Evolutionary conservation across 1,140 invertebrate species (phyloP), one percentile per base, ranked within the genome.

Genomic region (roundworm (Caenorhabditis elegans)): DNA sequence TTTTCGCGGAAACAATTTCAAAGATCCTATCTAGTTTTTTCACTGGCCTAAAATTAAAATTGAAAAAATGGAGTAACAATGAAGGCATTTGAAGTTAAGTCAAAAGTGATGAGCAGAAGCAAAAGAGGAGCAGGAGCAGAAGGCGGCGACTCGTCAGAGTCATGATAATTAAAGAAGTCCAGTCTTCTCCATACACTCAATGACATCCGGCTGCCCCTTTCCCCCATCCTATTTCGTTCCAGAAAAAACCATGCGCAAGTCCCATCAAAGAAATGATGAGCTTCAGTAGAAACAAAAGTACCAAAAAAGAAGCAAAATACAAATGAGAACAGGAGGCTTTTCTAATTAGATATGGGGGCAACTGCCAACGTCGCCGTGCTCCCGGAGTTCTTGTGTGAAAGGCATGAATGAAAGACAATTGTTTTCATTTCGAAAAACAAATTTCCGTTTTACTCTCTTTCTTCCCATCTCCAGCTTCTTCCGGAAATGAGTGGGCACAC

Each of bases 121-220:
- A 24, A 24, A n/a, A 34, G 31, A 60, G 11, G 53, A 70, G 60
- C 11, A 70, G 60, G 22, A 70, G 60, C 0, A 39, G 60, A 70
- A 70, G 34, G 39, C 34, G 60, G 28, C 60, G 34, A 39, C 60
- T 70, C 60, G 60, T 70, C 60, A 70, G 60, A 39, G 60, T 70
- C 34, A 39, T 31, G 60, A 70, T 70, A 70, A 70, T 70, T 70
- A 70, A 70, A 70, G 60, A 70, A 70, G 31, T 70, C 60, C 60
- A 70, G 60, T 43, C 17, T 34, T 70, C 60, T 34, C 36, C 28
- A 39, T 26, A 24, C 60, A 39, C 34, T 39, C 60, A 34, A 39
- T 70, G 60, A 70, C 60, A 70, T 70, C 34, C 60, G 60, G 60
- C 60, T 43, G 34, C 22, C 60, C 13, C n/a, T 22, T 13, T 39